Evolutionary conservation across 2,797 vertebrate species (phyloP), one percentile per base, ranked within the genome.

Genomic region (Cyclopterus lumpus): DNA sequence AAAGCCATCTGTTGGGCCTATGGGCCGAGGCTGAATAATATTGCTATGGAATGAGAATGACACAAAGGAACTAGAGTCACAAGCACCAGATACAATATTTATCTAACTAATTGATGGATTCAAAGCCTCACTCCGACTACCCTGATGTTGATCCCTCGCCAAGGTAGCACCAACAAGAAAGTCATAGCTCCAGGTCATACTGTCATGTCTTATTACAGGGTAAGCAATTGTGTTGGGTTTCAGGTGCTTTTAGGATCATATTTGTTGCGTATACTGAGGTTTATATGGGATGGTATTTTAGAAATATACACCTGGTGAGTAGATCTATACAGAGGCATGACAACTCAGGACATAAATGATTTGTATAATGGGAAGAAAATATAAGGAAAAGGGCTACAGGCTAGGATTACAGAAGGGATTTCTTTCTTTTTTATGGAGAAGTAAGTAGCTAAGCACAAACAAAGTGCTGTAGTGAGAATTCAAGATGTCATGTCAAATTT

Each of bases 11-110:
- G 93, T 93, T 83, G 84, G 83, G 87, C 88, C 91, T 88, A 83
- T 28, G 83, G 86, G 90, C 83, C 80, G 34, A 85, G 86, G 84
- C 92, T 95, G 95, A 96, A 95, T 95, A 96, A 95, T 95, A 95
- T 89, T 75, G 91, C 92, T 90, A 84, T 80, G 90, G 87, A 93
- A 93, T 84, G 69, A 93, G 88, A 91, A 88, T 82, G 92, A 92
- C 93, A 91, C 92, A 90, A 75, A 79, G 87, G 82, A 92, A 88
- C 90, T 85, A 86, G 89, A 89, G 94, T 92, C 85, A 76, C 79
- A 79, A 66, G 67, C 68, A 93, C 88, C 40, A 79, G 91, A 92
- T 87, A 69, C 84, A 91, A 92, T 93, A 94, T 94, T 92, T 92
- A 93, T 93, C 89, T 79, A 90, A 76, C 83, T 69, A 71, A 66